Evolutionary conservation across 2,113 vertebrate genomes (phyloP).

Genomic region (Sylvia atricapilla): DNA sequence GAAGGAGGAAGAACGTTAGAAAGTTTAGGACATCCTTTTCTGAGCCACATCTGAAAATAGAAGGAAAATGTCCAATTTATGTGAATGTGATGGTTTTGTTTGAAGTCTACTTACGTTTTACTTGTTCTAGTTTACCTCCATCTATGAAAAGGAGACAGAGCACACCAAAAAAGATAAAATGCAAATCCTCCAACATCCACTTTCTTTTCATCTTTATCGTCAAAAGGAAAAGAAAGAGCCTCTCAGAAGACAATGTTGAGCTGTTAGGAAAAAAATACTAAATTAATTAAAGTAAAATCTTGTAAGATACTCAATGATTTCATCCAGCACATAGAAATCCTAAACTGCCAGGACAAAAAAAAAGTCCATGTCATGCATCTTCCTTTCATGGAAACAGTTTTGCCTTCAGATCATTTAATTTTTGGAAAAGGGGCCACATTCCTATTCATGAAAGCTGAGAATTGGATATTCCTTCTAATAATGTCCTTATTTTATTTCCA

Average conservation of each 20-base stretch:
- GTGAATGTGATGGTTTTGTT: not conserved
- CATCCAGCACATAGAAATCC: not conserved
- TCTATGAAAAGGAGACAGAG: constrained; percentile 74
- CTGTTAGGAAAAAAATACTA: constrained; percentile 50
- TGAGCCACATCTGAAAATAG: not conserved
- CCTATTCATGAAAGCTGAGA: not conserved
- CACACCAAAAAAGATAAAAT: constrained; percentile 64
- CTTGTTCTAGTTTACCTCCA: constrained; percentile 75
- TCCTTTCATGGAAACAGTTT: not conserved
- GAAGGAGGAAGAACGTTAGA: not conserved
- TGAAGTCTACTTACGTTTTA: constrained; percentile 76
- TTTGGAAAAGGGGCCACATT: not conserved
- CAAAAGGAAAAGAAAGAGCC: not conserved
- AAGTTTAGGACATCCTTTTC: not conserved
- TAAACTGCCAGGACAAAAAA: not conserved
- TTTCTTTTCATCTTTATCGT: constrained; percentile 63
- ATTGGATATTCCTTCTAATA: not conserved
- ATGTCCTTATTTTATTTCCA: not conserved
- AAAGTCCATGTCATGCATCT: not conserved
- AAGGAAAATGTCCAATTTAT: not conserved
- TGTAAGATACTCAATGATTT: not conserved
- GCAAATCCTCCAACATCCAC: constrained; percentile 64
- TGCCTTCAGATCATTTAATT: not conserved
- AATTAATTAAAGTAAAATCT: constrained; percentile 13
- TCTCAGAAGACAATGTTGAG: not conserved